Evolutionary conservation across 2,797 vertebrate species (phyloP), one percentile per base, ranked within the genome.

Genomic region (Macroramphosus scolopax): DNA sequence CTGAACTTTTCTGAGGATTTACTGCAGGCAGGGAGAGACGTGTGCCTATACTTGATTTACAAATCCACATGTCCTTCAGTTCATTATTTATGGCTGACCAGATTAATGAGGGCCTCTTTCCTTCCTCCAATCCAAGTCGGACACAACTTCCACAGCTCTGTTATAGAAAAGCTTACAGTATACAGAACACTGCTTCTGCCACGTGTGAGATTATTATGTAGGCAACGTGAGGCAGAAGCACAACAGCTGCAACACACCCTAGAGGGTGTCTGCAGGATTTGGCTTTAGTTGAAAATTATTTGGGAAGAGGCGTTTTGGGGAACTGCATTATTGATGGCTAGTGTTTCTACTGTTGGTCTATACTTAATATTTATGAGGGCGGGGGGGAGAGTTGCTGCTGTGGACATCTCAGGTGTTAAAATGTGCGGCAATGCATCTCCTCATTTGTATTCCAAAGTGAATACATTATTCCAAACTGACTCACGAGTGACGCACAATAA

Each of bases 331-430:
- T 82, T 69, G 34, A 77, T 80, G 51, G 51, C 15, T 52, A 50
- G 31, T 47, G 36, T 77, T 68, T 70, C 58, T 54, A 62, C 71
- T 47, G 26, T 45, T 51, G 45, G 52, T 69, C 55, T 36, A 8
- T 34, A 14, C 64, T 76, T 83, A 83, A 83, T 77, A 84, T 86
- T 82, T 58, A 84, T 87, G 68, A 81, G 68, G 47, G 36, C n/a
- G n/a, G n/a, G n/a, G n/a, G n/a, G n/a, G n/a, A n/a, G n/a, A n/a
- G n/a, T 0, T 6, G 11, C 20, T 14, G 39, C 28, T 36, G 48
- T 37, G 42, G 32, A 50, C 33, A 41, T 42, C 4, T 41, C 31
- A 26, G 18, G n/a, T n/a, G 13, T 44, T 41, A 33, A 30, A 17
- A 17, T 10, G 17, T 47, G 4, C 17, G 1, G 34, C 39, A 30